Evolutionary conservation across 2,888 invertebrate species (phyloP).

Genomic region (Malthinus seriepunctatus): DNA sequence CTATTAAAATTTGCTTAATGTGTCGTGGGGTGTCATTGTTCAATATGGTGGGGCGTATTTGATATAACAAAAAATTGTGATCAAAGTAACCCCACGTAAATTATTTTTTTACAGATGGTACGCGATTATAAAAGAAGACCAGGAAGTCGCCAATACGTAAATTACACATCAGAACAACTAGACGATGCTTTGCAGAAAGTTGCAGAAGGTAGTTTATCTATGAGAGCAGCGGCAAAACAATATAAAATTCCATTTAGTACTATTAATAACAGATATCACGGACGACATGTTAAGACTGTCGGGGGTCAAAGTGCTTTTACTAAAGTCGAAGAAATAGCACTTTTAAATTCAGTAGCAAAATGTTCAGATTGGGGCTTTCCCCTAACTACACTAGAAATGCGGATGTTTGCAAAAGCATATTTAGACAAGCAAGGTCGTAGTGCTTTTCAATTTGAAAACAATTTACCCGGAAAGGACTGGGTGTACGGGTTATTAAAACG

Average conservation of each 20-base stretch:
- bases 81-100: not conserved
- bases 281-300: slow-evolving; percentile 2
- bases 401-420: not conserved
- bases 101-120: not conserved
- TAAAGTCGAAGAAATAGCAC: slow-evolving; percentile 21
- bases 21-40: no score
- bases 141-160: not conserved
- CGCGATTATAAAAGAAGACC: not conserved
- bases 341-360: slow-evolving; percentile 17
- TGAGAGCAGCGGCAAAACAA: slow-evolving; percentile 2
- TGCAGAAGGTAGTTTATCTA: slow-evolving; percentile 10
- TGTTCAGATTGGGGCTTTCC: slow-evolving; percentile 36
- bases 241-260: slow-evolving; percentile 20
- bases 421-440: not conserved
- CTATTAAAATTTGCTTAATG: no score
- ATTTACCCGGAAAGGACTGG: slow-evolving; percentile 7
- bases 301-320: slow-evolving; percentile 28
- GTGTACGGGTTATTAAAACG: slow-evolving; percentile 15
- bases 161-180: slow-evolving; percentile 12
- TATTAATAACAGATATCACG: slow-evolving; percentile 10
- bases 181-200: slow-evolving; percentile 19
- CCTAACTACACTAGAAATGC: slow-evolving; percentile 25
- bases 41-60: not conserved
- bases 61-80: not conserved
- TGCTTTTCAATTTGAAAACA: not conserved